phyloP scores from a whole-genome alignment of 2,888 invertebrate genomes.

The Diadegma fenestrale region DNA sequence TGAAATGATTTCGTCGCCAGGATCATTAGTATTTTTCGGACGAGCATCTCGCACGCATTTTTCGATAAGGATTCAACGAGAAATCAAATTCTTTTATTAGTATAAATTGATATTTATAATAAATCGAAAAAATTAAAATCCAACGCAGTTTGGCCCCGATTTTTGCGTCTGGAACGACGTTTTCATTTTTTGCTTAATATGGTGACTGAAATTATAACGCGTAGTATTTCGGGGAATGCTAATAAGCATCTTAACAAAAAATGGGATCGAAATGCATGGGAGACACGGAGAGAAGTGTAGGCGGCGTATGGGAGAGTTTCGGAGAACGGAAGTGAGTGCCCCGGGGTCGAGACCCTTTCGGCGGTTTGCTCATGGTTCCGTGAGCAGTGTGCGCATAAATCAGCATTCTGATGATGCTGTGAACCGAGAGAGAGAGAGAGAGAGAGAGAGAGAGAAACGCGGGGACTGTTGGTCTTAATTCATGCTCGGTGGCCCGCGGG shows the following conservation, averaged over 20 bases:
- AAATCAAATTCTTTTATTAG: too few relatives aligned
- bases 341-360: conserved; percentile 63
- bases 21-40: too few relatives aligned
- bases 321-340: conserved; percentile 58
- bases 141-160: not conserved
- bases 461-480: conserved; percentile 58
- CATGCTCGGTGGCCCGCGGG: conserved; percentile 60
- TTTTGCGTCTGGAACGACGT: not conserved
- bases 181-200: not conserved
- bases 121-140: not conserved
- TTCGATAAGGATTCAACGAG: too few relatives aligned
- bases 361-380: conserved; percentile 66
- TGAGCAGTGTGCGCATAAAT: conserved; percentile 70
- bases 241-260: conserved; percentile 5
- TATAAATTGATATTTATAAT: too few relatives aligned
- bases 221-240: not conserved
- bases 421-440: conserved; percentile 51
- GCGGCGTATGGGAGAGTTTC: conserved; percentile 47
- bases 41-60: too few relatives aligned
- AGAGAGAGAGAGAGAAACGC: conserved; percentile 29
- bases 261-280: not conserved
- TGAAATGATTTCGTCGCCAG: too few relatives aligned
- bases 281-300: conserved; percentile 6
- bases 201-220: not conserved
- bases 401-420: conserved; percentile 70